phyloP scores from a whole-genome alignment of 2,797 vertebrate genomes.

The Eupleurogrammus muticus region DNA sequence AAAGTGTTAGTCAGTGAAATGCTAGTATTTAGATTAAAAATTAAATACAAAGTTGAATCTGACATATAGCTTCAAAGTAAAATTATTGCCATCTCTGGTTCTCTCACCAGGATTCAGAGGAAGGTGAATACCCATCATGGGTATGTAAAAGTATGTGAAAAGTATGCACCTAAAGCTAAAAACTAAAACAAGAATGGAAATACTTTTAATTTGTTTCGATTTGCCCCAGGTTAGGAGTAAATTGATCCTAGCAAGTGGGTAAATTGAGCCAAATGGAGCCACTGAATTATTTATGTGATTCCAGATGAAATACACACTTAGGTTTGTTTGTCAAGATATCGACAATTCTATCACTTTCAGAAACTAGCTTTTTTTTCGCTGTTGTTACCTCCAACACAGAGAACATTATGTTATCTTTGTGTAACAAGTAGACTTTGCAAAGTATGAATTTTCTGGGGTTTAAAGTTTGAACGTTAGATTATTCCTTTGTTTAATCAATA shows the following conservation, averaged over 20 bases:
- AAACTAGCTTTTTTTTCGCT: background rate
- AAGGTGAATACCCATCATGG: no score
- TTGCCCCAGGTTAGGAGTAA: conserved; percentile 36
- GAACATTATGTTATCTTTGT: background rate
- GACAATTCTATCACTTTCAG: conserved; percentile 13
- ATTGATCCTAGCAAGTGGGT: conserved; percentile 47
- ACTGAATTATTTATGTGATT: conserved; percentile 57
- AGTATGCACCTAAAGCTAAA: background rate
- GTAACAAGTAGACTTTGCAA: background rate
- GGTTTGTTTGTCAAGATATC: conserved; percentile 34
- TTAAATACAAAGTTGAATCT: no score
- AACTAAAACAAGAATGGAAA: conserved; percentile 10
- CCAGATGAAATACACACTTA: conserved; percentile 40
- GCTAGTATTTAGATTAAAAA: no score
- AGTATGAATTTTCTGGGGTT: no score
- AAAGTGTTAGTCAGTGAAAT: no score
- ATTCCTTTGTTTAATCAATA: no score
- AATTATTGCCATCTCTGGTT: no score
- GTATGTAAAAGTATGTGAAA: background rate
- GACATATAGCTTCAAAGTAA: no score
- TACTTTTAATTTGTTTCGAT: conserved; percentile 5
- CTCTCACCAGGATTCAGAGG: no score
- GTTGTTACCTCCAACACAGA: background rate
- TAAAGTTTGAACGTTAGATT: background rate
- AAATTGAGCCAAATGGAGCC: conserved; percentile 50